These are phyloP conservation scores for Charanyca ferruginea DNA, from an alignment of 2,888 invertebrate genomes.

Conservation along the genomic window DNA sequence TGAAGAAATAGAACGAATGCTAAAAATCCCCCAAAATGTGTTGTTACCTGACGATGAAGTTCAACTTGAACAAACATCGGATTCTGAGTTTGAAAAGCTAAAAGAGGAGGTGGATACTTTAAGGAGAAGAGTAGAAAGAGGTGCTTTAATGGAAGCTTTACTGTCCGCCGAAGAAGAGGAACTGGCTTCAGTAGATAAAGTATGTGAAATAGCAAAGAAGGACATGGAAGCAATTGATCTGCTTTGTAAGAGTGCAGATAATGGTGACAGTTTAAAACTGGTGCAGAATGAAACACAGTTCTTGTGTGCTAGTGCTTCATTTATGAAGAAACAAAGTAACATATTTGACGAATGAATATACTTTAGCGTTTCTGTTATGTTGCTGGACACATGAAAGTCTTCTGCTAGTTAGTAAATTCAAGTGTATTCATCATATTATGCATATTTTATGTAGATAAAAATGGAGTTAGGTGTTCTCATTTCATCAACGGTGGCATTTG, in stretches of 20 bases:
- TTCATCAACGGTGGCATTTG: too few relatives aligned
- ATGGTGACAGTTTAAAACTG: constrained; percentile 69
- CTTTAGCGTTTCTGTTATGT: neutral
- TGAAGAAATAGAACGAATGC: constrained; percentile 81
- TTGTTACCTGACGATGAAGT: constrained; percentile 84
- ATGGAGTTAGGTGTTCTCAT: too few relatives aligned
- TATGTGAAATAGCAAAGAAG: constrained; percentile 83
- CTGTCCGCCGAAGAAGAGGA: constrained; percentile 83
- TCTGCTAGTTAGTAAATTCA: neutral
- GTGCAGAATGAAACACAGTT: constrained; percentile 78
- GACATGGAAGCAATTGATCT: constrained; percentile 84
- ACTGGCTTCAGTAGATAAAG: constrained; percentile 78
- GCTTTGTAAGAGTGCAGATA: constrained; percentile 74
- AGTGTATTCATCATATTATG: neutral
- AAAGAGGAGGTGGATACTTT: constrained; percentile 81
- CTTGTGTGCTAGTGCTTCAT: constrained; percentile 79
- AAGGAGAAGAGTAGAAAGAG: constrained; percentile 81
- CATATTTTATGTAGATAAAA: too few relatives aligned
- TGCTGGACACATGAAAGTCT: constrained; percentile 27
- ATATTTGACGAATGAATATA: constrained; percentile 53
- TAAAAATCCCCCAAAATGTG: constrained; percentile 83
- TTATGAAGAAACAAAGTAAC: constrained; percentile 67
- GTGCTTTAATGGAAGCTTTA: constrained; percentile 84
- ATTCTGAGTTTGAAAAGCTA: constrained; percentile 80
- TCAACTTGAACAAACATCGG: constrained; percentile 79